Percentiles rank a stretch among this genome's conserved stretches.
phyloP scores from a whole-genome alignment of 23 tunicate genomes.

The Ciona savignyi region DNA sequence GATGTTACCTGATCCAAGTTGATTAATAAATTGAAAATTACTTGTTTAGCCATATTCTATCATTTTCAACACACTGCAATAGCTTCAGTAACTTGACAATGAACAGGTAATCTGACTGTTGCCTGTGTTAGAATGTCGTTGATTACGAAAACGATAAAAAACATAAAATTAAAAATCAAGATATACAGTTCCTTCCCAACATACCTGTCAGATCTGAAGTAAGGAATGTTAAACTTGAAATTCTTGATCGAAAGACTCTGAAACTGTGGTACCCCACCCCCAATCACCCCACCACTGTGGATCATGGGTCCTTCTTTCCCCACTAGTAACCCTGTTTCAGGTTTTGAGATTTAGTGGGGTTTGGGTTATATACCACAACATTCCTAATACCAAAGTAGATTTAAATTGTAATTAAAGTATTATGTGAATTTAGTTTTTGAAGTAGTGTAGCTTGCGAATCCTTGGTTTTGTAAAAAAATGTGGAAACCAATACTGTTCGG shows the following conservation, averaged over 20 bases:
- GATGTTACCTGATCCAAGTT: too few species aligned
- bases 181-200: too few species aligned
- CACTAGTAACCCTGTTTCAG: slow-evolving; percentile 46
- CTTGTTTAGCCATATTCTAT: too few species aligned
- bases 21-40: too few species aligned
- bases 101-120: too few species aligned
- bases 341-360: neutral
- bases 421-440: too few species aligned
- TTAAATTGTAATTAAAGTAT: neutral
- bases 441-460: neutral
- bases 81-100: too few species aligned
- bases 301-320: slow-evolving; percentile 98
- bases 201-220: slow-evolving; percentile 65
- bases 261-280: slow-evolving; percentile 87
- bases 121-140: too few species aligned
- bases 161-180: too few species aligned
- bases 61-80: too few species aligned
- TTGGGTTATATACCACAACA: neutral
- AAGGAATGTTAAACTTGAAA: slow-evolving; percentile 27
- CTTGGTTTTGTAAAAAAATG: slow-evolving; percentile 11
- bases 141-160: too few species aligned
- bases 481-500: too few species aligned
- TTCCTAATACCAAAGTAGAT: neutral
- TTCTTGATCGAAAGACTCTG: slow-evolving; percentile 24
- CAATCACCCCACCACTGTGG: slow-evolving; percentile 97